Evolutionary conservation across 2,888 invertebrate species (phyloP).

Genomic region (Neocrepidodera transversa): DNA sequence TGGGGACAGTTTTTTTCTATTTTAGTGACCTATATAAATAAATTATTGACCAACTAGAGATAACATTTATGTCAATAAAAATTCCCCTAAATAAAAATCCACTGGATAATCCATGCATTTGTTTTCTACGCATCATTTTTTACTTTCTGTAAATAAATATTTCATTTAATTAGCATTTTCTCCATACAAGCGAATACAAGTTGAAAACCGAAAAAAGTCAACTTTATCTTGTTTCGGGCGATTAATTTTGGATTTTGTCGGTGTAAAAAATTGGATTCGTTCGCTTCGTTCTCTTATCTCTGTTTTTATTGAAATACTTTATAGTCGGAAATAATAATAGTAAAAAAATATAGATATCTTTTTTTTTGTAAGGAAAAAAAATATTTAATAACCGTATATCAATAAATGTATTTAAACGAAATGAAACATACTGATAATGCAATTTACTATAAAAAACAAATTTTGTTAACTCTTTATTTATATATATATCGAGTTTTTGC

Average conservation of each 20-base stretch:
- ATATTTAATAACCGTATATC: too few relatives aligned
- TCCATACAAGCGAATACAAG: conserved; percentile 10
- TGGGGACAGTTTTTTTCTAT: too few relatives aligned
- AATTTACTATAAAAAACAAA: too few relatives aligned
- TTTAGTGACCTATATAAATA: too few relatives aligned
- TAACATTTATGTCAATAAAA: too few relatives aligned
- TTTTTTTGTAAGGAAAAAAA: not conserved
- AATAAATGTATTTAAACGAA: too few relatives aligned
- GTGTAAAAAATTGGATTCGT: conserved; percentile 26
- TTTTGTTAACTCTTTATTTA: not conserved
- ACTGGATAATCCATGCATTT: too few relatives aligned
- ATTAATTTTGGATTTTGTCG: conserved; percentile 21
- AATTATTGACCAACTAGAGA: too few relatives aligned
- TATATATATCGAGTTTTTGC: too few relatives aligned
- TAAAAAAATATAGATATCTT: not conserved
- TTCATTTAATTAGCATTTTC: conserved; percentile 14
- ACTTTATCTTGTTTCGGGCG: conserved; percentile 25
- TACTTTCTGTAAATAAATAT: conserved; percentile 9
- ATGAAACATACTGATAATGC: too few relatives aligned
- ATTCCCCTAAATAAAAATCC: too few relatives aligned
- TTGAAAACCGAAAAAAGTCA: conserved; percentile 2
- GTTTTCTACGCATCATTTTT: too few relatives aligned
- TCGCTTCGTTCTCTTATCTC: conserved; percentile 21
- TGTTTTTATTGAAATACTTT: conserved; percentile 15
- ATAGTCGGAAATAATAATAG: not conserved